Base-by-base conservation (phyloP, 2,888 invertebrate genomes). In the Tachina grossa region DNA sequence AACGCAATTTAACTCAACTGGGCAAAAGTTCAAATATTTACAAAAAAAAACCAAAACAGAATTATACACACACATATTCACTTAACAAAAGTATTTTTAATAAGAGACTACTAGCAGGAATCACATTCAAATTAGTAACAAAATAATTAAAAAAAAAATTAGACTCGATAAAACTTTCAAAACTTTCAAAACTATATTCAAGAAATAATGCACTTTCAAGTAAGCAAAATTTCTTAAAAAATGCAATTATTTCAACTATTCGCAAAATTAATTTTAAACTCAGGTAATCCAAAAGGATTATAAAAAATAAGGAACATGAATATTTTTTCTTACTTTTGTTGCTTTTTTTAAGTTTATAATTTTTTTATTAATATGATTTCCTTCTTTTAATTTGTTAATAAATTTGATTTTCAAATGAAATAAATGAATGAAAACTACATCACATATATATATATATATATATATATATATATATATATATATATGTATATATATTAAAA, bases 291-390 rank as follows among this genome's bases (percentile, higher is more conserved):
- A 71, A 65, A 16, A 45, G 6, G 16, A 65, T 51, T 53, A 45
- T 61, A 75, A 31, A 69, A 79, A 61, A 53, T 45, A 69, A 66
- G 74, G 5, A 74, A 53, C 5, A 53, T 43, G 61, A 69, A 69
- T 61, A 53, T 57, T 76, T 71, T 71, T 72, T 61, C 55, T 71
- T 41, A 72, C 13, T 68, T 55, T 66, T 80, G 39, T 77, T 81
- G 77, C 55, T 85, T 31, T 31, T 31, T 85, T 81, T 80, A 76
- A 77, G 72, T 85, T 82, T 82, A 72, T 85, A 16, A 68, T 82
- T 71, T 80, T n/a, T 80, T 63, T 65, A 68, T 77, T 71, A 53
- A 77, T 53, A 66, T 74, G 16, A 53, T 57, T 80, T 74, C 19
- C 49, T 82, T 81, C 39, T 75, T 74, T 80, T 76, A 80, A 49